These are phyloP conservation scores for Epinephelus malabaricus DNA, from an alignment of 2,797 vertebrate genomes.

Conservation along the genomic window DNA sequence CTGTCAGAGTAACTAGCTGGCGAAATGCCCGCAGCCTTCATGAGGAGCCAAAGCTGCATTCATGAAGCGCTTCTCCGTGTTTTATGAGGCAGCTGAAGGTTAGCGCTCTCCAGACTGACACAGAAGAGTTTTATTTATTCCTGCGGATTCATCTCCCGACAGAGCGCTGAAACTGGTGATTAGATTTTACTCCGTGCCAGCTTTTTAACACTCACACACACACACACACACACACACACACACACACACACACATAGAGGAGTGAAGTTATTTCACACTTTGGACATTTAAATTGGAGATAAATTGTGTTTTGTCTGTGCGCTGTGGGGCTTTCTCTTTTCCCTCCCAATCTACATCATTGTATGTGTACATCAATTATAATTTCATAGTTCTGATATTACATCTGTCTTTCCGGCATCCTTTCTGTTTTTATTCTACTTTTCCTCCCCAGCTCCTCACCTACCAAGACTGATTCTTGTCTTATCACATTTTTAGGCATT, in stretches of 20 bases:
- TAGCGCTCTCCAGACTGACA: slow-evolving; percentile 33
- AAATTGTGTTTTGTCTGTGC: slow-evolving; percentile 41
- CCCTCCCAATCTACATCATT: neutral
- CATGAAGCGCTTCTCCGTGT: slow-evolving; percentile 19
- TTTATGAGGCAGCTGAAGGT: slow-evolving; percentile 56
- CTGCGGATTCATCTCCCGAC: slow-evolving; percentile 4
- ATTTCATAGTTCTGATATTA: slow-evolving; percentile 27
- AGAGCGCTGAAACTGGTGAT: slow-evolving; percentile 24
- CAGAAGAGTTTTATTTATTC: slow-evolving; percentile 47
- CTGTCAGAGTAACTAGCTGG: slow-evolving; percentile 20
- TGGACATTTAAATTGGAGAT: slow-evolving; percentile 46
- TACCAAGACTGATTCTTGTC: neutral
- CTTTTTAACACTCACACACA: slow-evolving; percentile 2
- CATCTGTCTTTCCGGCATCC: neutral
- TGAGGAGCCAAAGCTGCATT: slow-evolving; percentile 22
- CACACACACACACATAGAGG: neutral
- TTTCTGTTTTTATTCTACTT: neutral
- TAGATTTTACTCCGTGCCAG: slow-evolving; percentile 45
- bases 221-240: neutral
- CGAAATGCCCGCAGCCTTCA: neutral
- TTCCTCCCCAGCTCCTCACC: neutral
- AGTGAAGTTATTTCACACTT: slow-evolving; percentile 41
- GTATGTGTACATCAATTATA: neutral
- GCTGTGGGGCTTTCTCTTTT: slow-evolving; percentile 1
- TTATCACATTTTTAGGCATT: neutral